Evolutionary conservation across 2,113 vertebrate genomes (phyloP).

Genomic region (Pteronura brasiliensis): DNA sequence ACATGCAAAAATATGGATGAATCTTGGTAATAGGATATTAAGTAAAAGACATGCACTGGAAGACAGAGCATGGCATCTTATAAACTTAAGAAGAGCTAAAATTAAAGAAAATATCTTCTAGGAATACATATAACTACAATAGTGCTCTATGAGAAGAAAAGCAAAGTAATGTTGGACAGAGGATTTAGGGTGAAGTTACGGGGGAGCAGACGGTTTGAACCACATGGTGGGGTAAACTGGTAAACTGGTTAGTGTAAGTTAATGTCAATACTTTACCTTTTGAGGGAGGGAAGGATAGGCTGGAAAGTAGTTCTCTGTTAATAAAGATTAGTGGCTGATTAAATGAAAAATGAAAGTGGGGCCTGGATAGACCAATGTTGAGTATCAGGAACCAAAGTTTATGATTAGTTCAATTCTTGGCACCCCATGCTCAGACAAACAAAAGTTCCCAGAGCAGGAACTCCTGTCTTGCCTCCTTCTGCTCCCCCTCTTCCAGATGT

Average conservation of each 20-base stretch:
- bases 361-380: neutral
- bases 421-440: neutral
- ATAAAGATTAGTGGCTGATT: neutral
- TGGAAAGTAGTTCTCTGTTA: neutral
- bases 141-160: neutral
- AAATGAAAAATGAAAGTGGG: neutral
- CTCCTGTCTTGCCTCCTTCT: neutral
- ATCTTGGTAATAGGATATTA: neutral
- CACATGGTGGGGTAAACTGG: neutral
- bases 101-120: neutral
- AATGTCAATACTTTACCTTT: neutral
- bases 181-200: neutral
- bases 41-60: neutral
- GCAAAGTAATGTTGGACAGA: neutral
- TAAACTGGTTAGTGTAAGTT: neutral
- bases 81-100: neutral
- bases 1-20: neutral
- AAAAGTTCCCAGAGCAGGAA: neutral
- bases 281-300: neutral
- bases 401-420: slow-evolving; percentile 31
- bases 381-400: neutral
- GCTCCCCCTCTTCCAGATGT: slow-evolving; percentile 34
- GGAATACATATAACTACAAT: neutral
- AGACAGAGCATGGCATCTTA: neutral
- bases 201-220: neutral